Percentiles rank a stretch among this genome's conserved stretches.
Conservation (phyloP, 2,797 vertebrate species). For the Onychomys torridus region DNA sequence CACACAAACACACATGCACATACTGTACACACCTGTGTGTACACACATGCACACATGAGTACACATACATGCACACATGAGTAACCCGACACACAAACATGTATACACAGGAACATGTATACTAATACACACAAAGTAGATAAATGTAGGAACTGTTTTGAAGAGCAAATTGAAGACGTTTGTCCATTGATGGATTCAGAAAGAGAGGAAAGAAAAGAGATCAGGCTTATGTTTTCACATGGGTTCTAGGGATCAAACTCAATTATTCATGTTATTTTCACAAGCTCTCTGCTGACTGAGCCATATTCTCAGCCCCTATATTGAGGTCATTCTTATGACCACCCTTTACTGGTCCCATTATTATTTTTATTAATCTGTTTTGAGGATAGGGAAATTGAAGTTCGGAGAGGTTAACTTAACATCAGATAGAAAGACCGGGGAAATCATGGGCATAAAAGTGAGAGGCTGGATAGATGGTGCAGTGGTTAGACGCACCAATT, state of each 20-base stretch:
- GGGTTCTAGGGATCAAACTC: neutral
- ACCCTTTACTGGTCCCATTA: neutral
- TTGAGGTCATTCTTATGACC: conserved; percentile 29
- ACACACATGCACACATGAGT: neutral
- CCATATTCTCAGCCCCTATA: neutral
- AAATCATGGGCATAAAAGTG: neutral
- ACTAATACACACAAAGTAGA: neutral
- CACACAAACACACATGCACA: neutral
- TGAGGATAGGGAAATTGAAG: neutral
- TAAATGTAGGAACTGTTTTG: conserved; percentile 26
- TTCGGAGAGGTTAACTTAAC: neutral
- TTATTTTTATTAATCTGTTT: conserved; percentile 15
- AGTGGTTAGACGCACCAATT: neutral
- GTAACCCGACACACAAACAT: neutral
- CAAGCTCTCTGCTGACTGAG: neutral
- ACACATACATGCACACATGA: neutral
- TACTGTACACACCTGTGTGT: neutral
- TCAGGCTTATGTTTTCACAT: neutral
- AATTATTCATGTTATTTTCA: neutral
- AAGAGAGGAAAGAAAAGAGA: conserved; percentile 36
- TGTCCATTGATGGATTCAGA: conserved; percentile 19
- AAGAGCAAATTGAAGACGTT: conserved; percentile 1
- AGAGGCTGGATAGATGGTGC: no score
- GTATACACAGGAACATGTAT: neutral
- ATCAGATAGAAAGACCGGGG: neutral